Base-by-base conservation (phyloP, 2,113 vertebrate species). In the Addax nasomaculatus region DNA sequence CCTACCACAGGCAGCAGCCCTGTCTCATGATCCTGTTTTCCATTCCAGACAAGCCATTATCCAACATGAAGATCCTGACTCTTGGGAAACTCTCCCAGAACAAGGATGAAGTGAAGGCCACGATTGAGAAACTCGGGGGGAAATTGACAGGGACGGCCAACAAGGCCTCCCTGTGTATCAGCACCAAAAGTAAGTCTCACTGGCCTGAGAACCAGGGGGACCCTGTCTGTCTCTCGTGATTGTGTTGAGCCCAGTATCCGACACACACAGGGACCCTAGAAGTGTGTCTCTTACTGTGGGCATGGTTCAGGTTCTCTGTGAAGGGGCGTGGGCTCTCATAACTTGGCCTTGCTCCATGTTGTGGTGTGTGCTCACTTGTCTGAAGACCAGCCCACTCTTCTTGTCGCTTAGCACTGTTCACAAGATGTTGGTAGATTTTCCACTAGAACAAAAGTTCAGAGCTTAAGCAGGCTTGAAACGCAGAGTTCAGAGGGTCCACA, bases 141-240 rank as follows among this genome's bases (percentile, higher is more conserved):
- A 99, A 99, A 98, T 98, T 99, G 80, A 99, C 99, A 0, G 93
- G 99, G 4, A 98, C 99, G 0, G 99, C 98, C 95, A 99, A 92
- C 98, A 99, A 99, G 98, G 99, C 99, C 47, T 98, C 98, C 1
- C 95, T 99, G 83, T 99, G 99, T 98, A 98, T 99, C 98, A 99
- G 99, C 98, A 99, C 99, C 10, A 99, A 99, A 97, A 99, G 99
- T 99, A 93, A 99, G 99, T 97, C 23, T 17, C 3, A 5, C 6
- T 15, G 21, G 43, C 45, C 45, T 9, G 0, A 91, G 9, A 33
- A 23, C 7, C 0, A 2, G 11, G 12, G 3, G 7, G 0, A 0
- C 29, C 14, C 7, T 2, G 7, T 47, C 7, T 64, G 14, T 13
- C 4, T 49, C 13, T 33, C 11, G 1, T 0, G 9, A 21, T 3